Conservation (phyloP, 1,140 invertebrate species). For the Ceratosolen fusciceps region DNA sequence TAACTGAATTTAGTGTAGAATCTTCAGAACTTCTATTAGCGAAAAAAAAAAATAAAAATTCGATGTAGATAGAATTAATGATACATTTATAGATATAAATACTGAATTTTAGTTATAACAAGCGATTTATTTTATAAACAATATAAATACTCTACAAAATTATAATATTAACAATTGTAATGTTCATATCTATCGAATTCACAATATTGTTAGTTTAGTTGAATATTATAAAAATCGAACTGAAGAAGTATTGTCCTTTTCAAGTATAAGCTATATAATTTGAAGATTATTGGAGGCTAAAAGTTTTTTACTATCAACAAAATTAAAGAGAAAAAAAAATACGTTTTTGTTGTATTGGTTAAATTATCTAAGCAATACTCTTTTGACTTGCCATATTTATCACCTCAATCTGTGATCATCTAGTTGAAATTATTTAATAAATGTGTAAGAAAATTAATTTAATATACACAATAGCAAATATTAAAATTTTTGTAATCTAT, state of each 20-base stretch:
- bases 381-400: slow-evolving; percentile 21
- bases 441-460: not conserved
- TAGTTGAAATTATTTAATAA: slow-evolving; percentile 33
- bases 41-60: slow-evolving; percentile 8
- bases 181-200: not conserved
- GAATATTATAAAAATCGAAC: not conserved
- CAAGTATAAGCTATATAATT: slow-evolving; percentile 9
- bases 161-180: not conserved
- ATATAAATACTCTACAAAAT: not conserved
- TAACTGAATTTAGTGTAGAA: not conserved
- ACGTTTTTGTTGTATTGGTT: slow-evolving; percentile 54
- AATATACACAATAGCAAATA: slow-evolving; percentile 16
- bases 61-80: slow-evolving; percentile 10
- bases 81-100: not conserved
- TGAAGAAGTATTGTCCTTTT: slow-evolving; percentile 4
- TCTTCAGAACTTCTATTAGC: not conserved
- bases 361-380: slow-evolving; percentile 30
- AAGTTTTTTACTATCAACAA: slow-evolving; percentile 33
- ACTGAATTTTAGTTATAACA: not conserved
- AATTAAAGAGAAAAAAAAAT: slow-evolving; percentile 44
- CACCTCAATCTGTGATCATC: slow-evolving; percentile 37
- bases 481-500: slow-evolving; percentile 18
- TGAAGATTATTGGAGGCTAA: slow-evolving; percentile 2
- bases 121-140: slow-evolving; percentile 18
- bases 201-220: not conserved